Base-by-base conservation (phyloP, 2,113 vertebrate genomes). In the Solea solea region DNA sequence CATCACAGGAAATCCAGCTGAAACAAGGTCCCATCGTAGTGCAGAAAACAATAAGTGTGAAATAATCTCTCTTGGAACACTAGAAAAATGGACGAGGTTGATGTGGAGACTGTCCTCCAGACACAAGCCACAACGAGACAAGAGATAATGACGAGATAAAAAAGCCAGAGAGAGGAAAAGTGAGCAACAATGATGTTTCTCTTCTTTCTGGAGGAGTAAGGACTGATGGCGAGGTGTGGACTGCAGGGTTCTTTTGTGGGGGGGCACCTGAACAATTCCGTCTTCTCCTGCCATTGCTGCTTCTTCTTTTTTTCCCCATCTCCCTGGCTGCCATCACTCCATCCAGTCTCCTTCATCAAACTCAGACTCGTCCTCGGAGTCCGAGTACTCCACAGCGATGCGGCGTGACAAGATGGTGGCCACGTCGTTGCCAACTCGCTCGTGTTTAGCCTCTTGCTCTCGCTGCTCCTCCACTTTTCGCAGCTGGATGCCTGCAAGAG, bases 331-430 rank as follows among this genome's bases (percentile, higher is more conserved):
- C 15, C 15, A 81, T 94, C 90, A 99, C 89, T 99, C 98, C 92
- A 98, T 92, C 98, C 98, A 99, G 91, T 99, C 98, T 49, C 98
- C 97, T 92, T 99, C 98, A 72, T 99, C 98, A 15, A 99, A 99
- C 85, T 99, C 98, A 0, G 97, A 98, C 75, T 99, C 98, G 28
- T 99, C 97, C 86, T 99, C 98, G 0, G 98, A 99, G 87, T 99
- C 98, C 0, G 97, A 99, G 81, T 99, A 99, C 55, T 99, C 98
- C 82, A 99, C 98, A 5, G 98, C 98, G 58, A 99, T 99, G 71
- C 97, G 96, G 13, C 97, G 96, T 0, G 98, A 99, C 52, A 99
- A 90, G 83, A 99, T 99, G 51, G 98, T 99, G 88, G 98, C 98
- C 16, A 99, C 97, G 1, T 99, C 98, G 0, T 99, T 99, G 74